Base-by-base conservation (phyloP, 2,113 vertebrate genomes). In the Pseudolaguvia tuberculata region DNA sequence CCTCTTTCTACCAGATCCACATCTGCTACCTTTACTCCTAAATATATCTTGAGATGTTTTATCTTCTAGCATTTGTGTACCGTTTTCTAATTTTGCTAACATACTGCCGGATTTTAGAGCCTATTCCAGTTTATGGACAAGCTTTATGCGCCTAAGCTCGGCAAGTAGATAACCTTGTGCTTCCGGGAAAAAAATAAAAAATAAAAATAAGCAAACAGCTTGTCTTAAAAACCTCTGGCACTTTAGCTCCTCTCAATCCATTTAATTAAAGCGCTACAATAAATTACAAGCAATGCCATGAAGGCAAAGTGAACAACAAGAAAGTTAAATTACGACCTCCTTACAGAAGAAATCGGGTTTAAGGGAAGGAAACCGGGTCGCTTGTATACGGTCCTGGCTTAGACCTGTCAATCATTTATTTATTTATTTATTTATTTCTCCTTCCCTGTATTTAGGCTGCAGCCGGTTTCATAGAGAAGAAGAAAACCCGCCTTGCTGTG, bases 231-330 rank as follows among this genome's bases (percentile, higher is more conserved):
- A 80, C 81, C 21, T 77, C 8, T 72, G 82, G 83, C 85, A 86
- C 84, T 87, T 88, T 86, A 84, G 84, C 69, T 47, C 21, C 53
- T 69, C 78, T 81, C 84, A 84, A 87, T 90, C 85, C 77, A 87
- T 88, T 90, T 89, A 88, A 90, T 90, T 90, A 88, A 90, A 90
- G 85, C 86, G 85, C 89, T 84, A 86, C 83, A 76, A 85, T 90
- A 88, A 89, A 90, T 90, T 88, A 89, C 83, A 57, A 80, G 83
- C 84, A 83, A 81, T 79, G 80, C 83, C 84, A 85, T 86, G 79
- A 80, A 73, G 61, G 70, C 70, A 83, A 85, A 83, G 85, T 79
- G 83, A 82, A 78, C 82, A 70, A 72, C 61, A 83, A 81, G 74
- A 65, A 69, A 82, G 78, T 83, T 88, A 86, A 90, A 87, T 89